phyloP scores from a whole-genome alignment of 2,113 vertebrate genomes.

The Serinus canaria region DNA sequence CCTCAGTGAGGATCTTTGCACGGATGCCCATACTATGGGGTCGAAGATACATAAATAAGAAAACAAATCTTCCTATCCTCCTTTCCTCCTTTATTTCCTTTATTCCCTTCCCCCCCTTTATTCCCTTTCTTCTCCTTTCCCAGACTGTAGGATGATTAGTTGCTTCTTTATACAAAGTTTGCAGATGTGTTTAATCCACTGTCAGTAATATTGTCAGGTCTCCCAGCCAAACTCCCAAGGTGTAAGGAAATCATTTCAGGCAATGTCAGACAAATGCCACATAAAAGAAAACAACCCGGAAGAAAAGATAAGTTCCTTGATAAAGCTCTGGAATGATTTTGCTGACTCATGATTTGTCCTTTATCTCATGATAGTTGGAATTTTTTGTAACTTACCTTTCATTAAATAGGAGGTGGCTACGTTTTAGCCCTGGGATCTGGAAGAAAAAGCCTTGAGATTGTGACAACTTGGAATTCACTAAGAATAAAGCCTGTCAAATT shows the following conservation, averaged over 20 bases:
- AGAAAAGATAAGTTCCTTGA: background rate
- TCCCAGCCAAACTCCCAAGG: background rate
- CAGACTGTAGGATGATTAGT: background rate
- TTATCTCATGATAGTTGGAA: background rate
- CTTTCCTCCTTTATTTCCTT: background rate
- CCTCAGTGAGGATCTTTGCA: background rate
- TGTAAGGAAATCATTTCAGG: background rate
- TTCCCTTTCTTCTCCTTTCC: background rate
- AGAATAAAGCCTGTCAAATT: background rate
- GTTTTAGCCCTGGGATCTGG: background rate
- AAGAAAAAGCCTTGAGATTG: background rate
- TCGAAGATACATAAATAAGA: background rate
- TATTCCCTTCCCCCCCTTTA: background rate
- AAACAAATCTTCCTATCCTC: background rate
- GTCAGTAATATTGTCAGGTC: background rate
- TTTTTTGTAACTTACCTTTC: background rate
- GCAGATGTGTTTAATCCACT: background rate
- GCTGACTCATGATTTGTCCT: background rate
- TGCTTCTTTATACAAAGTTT: background rate
- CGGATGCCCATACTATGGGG: background rate
- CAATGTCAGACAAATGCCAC: background rate
- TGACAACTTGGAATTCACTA: background rate
- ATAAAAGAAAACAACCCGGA: background rate
- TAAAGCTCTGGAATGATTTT: background rate
- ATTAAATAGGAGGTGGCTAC: background rate